Evolutionary conservation across 2,888 invertebrate species (phyloP), one percentile per base, ranked within the genome.

Genomic region (Camponotus fellah): DNA sequence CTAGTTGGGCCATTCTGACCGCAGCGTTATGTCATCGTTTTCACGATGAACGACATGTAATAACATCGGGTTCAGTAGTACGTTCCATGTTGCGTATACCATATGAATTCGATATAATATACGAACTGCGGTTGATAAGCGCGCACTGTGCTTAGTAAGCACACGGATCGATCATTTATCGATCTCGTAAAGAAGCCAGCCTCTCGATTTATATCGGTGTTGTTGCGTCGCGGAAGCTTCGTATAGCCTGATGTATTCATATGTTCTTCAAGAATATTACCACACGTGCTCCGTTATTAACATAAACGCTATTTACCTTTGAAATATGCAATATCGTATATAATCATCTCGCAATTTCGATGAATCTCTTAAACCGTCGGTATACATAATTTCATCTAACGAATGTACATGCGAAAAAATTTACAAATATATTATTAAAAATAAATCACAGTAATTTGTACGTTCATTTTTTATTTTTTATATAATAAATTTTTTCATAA

Each of bases 11-110:
- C 75, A 75, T 75, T 84, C 69, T 43, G 40, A 82, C 71, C 81
- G 37, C 76, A 69, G 49, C 53, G 68, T 85, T 84, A 84, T 85
- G 81, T 85, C 84, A 85, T 79, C 84, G 75, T 85, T 83, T 85
- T 81, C 68, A 58, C 81, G 81, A 84, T 65, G 85, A 49, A 75
- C 68, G 58, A 74, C 68, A 66, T 68, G 72, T 74, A 77, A 40
- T 53, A 53, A 58, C 37, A 60, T n/a, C 43, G 32, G 5, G 9
- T 32, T 32, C 21, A 17, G 12, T 37, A n/a, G 56, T 40, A 40
- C 46, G 43, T 46, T 40, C 21, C 26, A 34, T 4, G 56, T 71
- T 37, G 17, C 83, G 56, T 49, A 37, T 32, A 10, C 65, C 43
- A 53, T 26, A 26, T 43, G 9, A 64, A 46, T 21, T n/a, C 74